phyloP scores from a whole-genome alignment of 2,113 vertebrate genomes.

The Podarcis raffonei region DNA sequence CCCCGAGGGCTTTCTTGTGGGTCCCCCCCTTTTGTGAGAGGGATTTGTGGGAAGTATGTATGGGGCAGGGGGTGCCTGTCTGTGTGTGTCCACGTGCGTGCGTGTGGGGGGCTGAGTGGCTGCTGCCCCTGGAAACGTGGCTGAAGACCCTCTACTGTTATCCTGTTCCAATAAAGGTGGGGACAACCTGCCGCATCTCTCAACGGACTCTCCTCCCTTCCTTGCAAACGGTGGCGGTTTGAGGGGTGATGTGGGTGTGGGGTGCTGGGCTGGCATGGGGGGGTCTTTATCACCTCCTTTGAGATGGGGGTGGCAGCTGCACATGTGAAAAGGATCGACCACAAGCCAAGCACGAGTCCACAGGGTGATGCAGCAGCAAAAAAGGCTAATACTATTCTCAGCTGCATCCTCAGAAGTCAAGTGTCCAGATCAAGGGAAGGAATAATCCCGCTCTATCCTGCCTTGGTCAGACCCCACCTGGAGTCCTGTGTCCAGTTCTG shows the following conservation, averaged over 20 bases:
- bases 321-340: too few relatives aligned
- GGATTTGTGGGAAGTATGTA: background rate
- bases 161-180: constrained; percentile 15
- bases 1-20: background rate
- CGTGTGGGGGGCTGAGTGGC: background rate
- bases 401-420: too few relatives aligned
- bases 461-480: too few relatives aligned
- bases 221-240: background rate
- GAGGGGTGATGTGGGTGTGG: background rate
- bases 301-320: background rate
- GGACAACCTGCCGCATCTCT: background rate
- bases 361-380: too few relatives aligned
- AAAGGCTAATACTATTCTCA: too few relatives aligned
- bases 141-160: background rate
- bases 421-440: too few relatives aligned
- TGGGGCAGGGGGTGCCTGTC: background rate
- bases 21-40: too few relatives aligned
- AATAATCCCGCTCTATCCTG: too few relatives aligned
- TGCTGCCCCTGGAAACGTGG: background rate
- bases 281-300: too few relatives aligned
- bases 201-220: constrained; percentile 21
- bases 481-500: too few relatives aligned
- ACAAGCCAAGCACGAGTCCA: too few relatives aligned
- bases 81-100: background rate
- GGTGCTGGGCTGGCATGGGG: too few relatives aligned